A percentile compares a stretch with the other conserved stretches of the same genome.
Evolutionary conservation across 2,797 vertebrate genomes (phyloP).

Genomic region (Craterocephalus amniculus): DNA sequence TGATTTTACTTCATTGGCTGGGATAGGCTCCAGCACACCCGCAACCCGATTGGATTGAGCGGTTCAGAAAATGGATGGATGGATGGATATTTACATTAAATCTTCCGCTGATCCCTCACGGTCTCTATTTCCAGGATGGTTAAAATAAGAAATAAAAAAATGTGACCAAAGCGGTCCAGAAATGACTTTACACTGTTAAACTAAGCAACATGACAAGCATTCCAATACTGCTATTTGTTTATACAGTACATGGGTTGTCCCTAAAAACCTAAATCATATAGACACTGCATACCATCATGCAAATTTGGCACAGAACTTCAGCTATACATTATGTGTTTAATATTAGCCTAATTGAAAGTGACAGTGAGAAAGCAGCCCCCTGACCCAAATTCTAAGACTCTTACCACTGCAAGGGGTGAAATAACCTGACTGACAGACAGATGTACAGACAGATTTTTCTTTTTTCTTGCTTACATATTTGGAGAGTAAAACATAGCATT

Average conservation of each 20-base stretch:
- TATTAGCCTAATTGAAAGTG: conserved; percentile 67
- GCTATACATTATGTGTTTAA: conserved; percentile 51
- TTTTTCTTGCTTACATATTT: conserved; percentile 72
- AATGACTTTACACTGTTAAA: conserved; percentile 23
- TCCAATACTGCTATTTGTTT: conserved; percentile 35
- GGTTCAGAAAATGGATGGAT: too few species aligned
- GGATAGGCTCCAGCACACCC: too few species aligned
- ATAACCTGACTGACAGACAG: conserved; percentile 70
- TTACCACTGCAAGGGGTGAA: conserved; percentile 54
- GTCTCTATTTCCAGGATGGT: conserved; percentile 40
- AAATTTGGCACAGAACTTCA: conserved; percentile 32
- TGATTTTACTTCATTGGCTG: conserved; percentile 34
- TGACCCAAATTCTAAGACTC: conserved; percentile 56
- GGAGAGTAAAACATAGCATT: conserved; percentile 75
- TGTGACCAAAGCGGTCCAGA: conserved; percentile 23
- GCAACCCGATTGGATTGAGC: too few species aligned
- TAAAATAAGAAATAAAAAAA: conserved; percentile 11
- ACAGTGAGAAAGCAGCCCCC: conserved; percentile 61
- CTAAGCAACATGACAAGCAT: conserved; percentile 27
- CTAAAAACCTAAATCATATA: conserved; percentile 43
- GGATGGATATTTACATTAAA: background rate
- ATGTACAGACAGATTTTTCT: conserved; percentile 67
- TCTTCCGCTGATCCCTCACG: conserved; percentile 10
- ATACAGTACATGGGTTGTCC: conserved; percentile 10
- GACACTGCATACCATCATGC: conserved; percentile 31